A percentile compares a stretch with the other conserved stretches of the same genome.
These are phyloP conservation scores for Eidolon dupreanum DNA, from an alignment of 2,797 vertebrate genomes.

Conservation along the genomic window DNA sequence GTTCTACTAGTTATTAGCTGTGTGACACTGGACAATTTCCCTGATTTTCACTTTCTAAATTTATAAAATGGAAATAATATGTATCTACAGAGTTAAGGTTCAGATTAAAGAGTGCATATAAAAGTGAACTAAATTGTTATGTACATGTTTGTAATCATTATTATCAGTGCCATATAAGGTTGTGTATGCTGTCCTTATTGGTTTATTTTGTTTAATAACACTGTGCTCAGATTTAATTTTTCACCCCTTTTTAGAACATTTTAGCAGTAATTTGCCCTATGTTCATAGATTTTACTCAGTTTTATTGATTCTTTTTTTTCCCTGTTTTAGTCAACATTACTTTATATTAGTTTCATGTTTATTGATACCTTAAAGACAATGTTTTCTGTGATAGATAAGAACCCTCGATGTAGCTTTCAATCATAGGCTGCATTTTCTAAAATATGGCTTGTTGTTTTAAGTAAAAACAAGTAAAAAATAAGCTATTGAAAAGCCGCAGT, in stretches of 20 bases:
- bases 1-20: not conserved
- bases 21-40: not conserved
- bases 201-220: slow-evolving; percentile 11
- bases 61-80: not conserved
- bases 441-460: slow-evolving; percentile 21
- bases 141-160: not conserved
- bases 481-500: not conserved
- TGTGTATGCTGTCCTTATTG: not conserved
- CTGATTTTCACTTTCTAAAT: not conserved
- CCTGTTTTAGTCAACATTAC: too few species aligned
- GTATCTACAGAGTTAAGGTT: not conserved
- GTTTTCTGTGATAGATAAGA: not conserved
- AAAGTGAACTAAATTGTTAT: not conserved
- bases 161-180: not conserved
- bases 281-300: not conserved
- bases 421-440: not conserved
- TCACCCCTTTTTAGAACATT: not conserved
- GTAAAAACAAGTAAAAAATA: not conserved
- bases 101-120: not conserved
- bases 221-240: not conserved
- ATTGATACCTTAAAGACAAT: not conserved
- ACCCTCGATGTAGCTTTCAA: not conserved
- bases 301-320: not conserved
- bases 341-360: too few species aligned
- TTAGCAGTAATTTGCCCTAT: not conserved